Conservation (phyloP, 2,797 vertebrate genomes). For the Salmo trutta region DNA sequence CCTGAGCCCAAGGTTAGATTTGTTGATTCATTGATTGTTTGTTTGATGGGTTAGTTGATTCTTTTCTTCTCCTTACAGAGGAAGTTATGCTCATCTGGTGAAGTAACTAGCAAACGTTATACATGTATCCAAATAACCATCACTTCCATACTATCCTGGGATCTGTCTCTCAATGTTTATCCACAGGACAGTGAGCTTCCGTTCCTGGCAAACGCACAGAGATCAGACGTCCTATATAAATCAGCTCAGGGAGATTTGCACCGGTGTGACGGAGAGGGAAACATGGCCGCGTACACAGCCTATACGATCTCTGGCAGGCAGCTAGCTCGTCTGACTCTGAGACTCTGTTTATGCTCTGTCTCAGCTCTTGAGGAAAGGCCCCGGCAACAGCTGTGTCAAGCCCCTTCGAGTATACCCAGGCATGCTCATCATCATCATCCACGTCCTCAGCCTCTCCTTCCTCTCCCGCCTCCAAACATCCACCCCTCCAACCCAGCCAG, state of each 20-base stretch:
- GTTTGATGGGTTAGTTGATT: background rate
- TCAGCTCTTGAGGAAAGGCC: background rate
- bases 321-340: background rate
- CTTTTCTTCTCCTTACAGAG: background rate
- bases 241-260: constrained; percentile 53
- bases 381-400: no score
- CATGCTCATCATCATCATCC: constrained; percentile 15
- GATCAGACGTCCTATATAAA: constrained; percentile 40
- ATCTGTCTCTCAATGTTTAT: no score
- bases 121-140: background rate
- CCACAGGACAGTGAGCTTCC: constrained; percentile 27
- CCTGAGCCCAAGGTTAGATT: constrained; percentile 84
- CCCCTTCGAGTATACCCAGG: constrained; percentile 6
- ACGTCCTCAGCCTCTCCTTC: constrained; percentile 8
- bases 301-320: background rate
- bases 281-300: background rate
- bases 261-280: constrained; percentile 44
- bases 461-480: background rate
- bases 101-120: background rate
- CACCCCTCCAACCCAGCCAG: background rate
- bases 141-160: background rate
- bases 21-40: background rate
- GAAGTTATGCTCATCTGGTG: background rate
- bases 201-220: constrained; percentile 53
- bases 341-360: background rate